Conservation (phyloP, 2,888 invertebrate species). For the Charanyca ferruginea region DNA sequence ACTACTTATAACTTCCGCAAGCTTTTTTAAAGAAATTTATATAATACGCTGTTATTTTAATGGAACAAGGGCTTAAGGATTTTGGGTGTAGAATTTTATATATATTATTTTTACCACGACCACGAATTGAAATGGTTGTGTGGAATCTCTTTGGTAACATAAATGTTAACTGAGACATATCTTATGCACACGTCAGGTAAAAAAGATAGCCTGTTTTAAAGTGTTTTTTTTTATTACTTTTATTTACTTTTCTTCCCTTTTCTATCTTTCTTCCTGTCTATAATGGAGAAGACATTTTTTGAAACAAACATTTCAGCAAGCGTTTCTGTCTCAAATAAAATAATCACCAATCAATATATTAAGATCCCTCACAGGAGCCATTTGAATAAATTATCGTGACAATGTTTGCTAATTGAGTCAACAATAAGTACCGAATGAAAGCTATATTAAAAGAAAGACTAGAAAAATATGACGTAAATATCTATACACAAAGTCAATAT, state of each 20-base stretch:
- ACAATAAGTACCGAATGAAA: constrained; percentile 3
- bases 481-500: constrained; percentile 2
- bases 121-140: not conserved
- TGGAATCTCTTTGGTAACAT: not conserved
- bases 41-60: constrained; percentile 47
- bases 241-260: no score
- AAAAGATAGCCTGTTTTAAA: no score
- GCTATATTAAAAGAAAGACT: not conserved
- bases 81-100: constrained; percentile 1
- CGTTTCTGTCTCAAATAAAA: constrained; percentile 34
- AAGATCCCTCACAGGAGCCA: constrained; percentile 36
- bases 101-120: not conserved
- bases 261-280: no score
- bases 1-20: constrained; percentile 56
- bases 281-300: not conserved
- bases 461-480: constrained; percentile 14
- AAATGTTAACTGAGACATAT: not conserved
- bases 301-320: constrained; percentile 20
- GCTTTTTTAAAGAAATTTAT: constrained; percentile 53
- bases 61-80: constrained; percentile 31
- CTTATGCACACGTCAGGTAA: not conserved
- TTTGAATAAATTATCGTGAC: constrained; percentile 71
- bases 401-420: constrained; percentile 71
- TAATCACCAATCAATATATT: constrained; percentile 69
- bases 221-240: no score